Evolutionary conservation across 1,140 invertebrate species (phyloP), one percentile per base, ranked within the genome.

Genomic region (Melanaphis sacchari): DNA sequence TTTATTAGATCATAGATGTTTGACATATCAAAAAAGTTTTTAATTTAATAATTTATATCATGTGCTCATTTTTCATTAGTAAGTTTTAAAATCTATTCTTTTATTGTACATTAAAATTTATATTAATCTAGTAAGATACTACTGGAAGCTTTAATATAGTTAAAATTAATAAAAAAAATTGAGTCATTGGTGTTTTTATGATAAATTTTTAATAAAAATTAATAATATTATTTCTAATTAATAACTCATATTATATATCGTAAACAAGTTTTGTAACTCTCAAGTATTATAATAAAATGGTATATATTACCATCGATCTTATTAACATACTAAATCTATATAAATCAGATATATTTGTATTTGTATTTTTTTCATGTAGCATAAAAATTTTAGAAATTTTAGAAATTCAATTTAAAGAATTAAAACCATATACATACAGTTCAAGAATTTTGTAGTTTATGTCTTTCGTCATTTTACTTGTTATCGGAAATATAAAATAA

Each of bases 351-450:
- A n/a, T n/a, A n/a, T n/a, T 76, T 1, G 1, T 76, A 76, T 76
- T 18, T 76, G 31, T 36, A 4, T 76, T n/a, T 15, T 59, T 76
- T 76, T n/a, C 26, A 18, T 36, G 15, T n/a, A 18, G n/a, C n/a
- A 6, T n/a, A 76, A 66, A 18, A 15, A 76, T 76, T n/a, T 76
- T 76, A 76, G 59, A 76, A n/a, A n/a, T n/a, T n/a, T n/a, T n/a
- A n/a, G n/a, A 76, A 76, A n/a, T 76, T n/a, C 15, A 76, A 76
- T n/a, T 76, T 76, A 76, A 76, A 76, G 59, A n/a, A 76, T 76
- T 76, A 76, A 49, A 49, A 76, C 59, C 59, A 76, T 31, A 31
- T 18, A 76, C 26, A 26, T n/a, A n/a, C 59, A 6, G 31, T 76
- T 76, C 15, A 76, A 76, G 11, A 76, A n/a, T n/a, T 4, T 36